Evolutionary conservation across 2,888 invertebrate genomes (phyloP), one percentile per base, ranked within the genome.

Genomic region (Nebria brevicollis): DNA sequence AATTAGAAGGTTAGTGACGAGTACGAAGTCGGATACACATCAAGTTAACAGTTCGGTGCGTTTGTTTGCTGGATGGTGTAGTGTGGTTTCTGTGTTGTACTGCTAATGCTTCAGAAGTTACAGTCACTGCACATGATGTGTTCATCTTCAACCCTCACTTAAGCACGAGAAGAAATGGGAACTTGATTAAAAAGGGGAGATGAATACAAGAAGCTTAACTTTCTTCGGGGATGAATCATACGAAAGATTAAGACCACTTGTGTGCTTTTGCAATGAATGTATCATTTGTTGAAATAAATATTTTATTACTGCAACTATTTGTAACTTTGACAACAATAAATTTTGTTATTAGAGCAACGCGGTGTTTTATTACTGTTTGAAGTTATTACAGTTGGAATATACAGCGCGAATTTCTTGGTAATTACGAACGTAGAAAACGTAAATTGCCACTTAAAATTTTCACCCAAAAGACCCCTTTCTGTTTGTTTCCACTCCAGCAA

Each of bases 131-230:
- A 8, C 11, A 13, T 54, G 54, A 54, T 54, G 54, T 54, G 54
- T 54, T 54, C 54, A 54, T 54, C 54, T 54, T 54, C 54, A 54
- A 54, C 54, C 54, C 54, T 54, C 54, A 54, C 54, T 54, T 54
- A 8, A 13, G 13, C 4, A 8, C 54, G 13, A 54, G 54, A 54
- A 54, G 54, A 54, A 54, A 54, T 54, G 54, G 34, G 34, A 34
- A 34, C 54, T 54, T 54, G 54, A 54, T 54, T 54, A 54, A 54
- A 54, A 54, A 54, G 54, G 54, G 54, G 54, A 54, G 54, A 54
- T 34, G 13, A 54, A 13, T 54, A 54, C 54, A 54, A 54, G 8
- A 54, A 54, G 54, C 13, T 54, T 54, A 54, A 54, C 54, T 54
- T 54, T 54, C 54, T 54, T 54, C 13, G 54, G 54, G 54, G 54